Conservation (phyloP, 2,113 vertebrate genomes). For the Neolamprologus cancellatus region DNA sequence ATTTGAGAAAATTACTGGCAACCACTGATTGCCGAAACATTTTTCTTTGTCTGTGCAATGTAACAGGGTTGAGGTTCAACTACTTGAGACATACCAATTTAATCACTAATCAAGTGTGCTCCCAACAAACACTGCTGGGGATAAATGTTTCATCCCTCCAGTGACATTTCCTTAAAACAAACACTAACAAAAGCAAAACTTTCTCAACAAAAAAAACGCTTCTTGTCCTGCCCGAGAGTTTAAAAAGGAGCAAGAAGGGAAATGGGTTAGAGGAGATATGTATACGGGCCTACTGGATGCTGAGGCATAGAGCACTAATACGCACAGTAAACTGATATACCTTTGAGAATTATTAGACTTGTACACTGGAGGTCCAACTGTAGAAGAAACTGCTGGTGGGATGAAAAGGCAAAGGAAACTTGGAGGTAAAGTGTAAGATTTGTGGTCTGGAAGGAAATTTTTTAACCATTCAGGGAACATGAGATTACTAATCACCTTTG, state of each 20-base stretch:
- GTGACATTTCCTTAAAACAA: neutral
- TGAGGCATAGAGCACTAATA: neutral
- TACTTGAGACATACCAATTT: neutral
- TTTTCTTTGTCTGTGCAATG: neutral
- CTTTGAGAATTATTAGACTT: neutral
- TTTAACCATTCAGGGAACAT: neutral
- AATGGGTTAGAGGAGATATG: neutral
- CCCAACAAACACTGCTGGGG: neutral
- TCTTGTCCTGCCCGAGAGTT: neutral
- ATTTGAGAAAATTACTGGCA: slow-evolving; percentile 15
- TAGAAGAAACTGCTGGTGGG: neutral
- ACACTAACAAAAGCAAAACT: neutral
- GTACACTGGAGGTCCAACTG: neutral
- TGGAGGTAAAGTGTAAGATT: neutral
- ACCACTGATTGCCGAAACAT: neutral
- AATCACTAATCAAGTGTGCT: slow-evolving; percentile 23
- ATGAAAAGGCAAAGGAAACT: neutral
- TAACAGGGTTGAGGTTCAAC: neutral
- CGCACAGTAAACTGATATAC: neutral
- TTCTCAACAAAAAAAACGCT: neutral
- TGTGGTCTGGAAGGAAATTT: neutral
- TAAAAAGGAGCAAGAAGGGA: neutral
- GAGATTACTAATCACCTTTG: neutral
- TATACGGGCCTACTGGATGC: neutral
- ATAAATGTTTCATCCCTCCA: neutral